Evolutionary conservation across 2,888 invertebrate species (phyloP).

Genomic region (Lasioglossum zephyrum): DNA sequence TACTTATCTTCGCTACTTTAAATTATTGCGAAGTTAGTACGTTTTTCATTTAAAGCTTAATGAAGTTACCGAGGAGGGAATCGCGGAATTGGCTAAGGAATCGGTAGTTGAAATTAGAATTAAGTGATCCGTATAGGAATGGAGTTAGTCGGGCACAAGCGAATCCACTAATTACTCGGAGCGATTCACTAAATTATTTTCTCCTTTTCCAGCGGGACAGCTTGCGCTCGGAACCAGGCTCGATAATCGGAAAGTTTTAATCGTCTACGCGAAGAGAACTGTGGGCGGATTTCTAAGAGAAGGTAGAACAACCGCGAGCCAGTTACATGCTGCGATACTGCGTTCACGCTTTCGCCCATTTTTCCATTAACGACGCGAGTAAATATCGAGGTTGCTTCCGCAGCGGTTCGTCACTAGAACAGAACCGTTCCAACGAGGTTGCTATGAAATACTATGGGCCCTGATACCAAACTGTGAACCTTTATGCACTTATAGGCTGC

Average conservation of each 20-base stretch:
- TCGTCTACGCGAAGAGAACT: slow-evolving; percentile 11
- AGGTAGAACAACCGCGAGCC: not conserved
- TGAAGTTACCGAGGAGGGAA: not conserved
- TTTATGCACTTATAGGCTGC: not conserved
- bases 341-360: slow-evolving; percentile 71
- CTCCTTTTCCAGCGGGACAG: not conserved
- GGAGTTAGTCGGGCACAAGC: not conserved
- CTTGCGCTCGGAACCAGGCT: not conserved
- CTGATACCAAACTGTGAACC: not conserved
- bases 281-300: slow-evolving; percentile 23
- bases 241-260: slow-evolving; percentile 46
- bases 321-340: slow-evolving; percentile 34
- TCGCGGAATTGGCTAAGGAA: not conserved
- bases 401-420: slow-evolving; percentile 39
- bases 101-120: not conserved
- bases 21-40: not conserved
- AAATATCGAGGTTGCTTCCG: slow-evolving; percentile 70
- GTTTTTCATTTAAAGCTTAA: not conserved
- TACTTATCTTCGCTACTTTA: too few species aligned
- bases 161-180: slow-evolving; percentile 17
- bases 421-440: slow-evolving; percentile 36
- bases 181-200: not conserved
- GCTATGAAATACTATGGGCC: not conserved
- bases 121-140: not conserved
- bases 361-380: slow-evolving; percentile 65